A percentile compares a stretch with the other conserved stretches of the same genome.
Conservation (phyloP, 2,888 invertebrate genomes). For the Acrobasis consociella region DNA sequence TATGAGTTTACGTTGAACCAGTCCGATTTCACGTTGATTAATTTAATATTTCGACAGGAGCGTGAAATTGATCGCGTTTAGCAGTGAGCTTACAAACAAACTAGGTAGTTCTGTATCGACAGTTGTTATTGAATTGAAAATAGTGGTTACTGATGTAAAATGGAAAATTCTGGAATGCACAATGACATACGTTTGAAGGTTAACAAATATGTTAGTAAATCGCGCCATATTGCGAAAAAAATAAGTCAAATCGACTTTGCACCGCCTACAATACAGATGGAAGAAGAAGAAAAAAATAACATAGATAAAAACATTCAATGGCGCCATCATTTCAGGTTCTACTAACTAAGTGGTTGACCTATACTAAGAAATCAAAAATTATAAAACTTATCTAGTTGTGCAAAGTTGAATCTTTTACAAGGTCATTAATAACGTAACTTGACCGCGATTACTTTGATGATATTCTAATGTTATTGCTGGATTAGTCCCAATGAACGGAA, state of each 20-base stretch:
- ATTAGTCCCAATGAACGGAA: background rate
- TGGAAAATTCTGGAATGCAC: slow-evolving; percentile 1
- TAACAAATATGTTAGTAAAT: no score
- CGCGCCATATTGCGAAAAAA: no score
- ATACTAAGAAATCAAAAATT: background rate
- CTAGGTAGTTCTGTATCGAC: slow-evolving; percentile 33
- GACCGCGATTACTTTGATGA: background rate
- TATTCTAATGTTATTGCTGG: background rate
- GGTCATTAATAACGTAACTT: background rate
- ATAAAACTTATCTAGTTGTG: background rate
- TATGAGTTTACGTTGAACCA: slow-evolving; percentile 13
- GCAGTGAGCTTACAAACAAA: slow-evolving; percentile 37
- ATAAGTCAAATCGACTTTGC: no score
- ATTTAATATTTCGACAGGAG: slow-evolving; percentile 19
- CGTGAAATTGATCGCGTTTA: slow-evolving; percentile 24
- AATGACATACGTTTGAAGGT: no score
- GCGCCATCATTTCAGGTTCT: no score
- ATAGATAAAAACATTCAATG: no score
- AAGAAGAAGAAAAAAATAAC: no score
- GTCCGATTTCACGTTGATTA: slow-evolving; percentile 17
- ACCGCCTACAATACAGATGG: no score
- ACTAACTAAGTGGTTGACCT: no score
- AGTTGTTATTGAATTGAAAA: slow-evolving; percentile 27
- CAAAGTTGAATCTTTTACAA: background rate
- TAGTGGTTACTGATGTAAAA: slow-evolving; percentile 1